Percentiles rank a stretch among this genome's conserved stretches.
phyloP scores from a whole-genome alignment of 2,797 vertebrate species.

The Lates japonicus region DNA sequence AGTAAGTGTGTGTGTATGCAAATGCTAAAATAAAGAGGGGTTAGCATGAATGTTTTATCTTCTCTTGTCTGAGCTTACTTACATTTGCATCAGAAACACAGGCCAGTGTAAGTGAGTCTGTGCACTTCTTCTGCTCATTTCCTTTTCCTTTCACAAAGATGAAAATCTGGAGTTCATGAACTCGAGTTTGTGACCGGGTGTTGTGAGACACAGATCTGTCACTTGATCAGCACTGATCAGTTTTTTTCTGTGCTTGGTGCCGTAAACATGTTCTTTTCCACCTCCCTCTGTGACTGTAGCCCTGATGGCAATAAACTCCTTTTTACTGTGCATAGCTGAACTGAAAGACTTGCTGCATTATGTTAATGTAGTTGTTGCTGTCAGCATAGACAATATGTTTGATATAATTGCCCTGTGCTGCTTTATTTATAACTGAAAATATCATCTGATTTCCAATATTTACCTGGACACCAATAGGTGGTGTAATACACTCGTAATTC shows the following conservation, averaged over 20 bases:
- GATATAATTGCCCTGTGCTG: conserved; percentile 6
- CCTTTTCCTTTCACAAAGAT: neutral
- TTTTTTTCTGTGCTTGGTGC: conserved; percentile 2
- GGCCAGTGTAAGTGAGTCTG: neutral
- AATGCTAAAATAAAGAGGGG: conserved; percentile 18
- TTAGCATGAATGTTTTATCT: neutral
- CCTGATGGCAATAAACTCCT: conserved; percentile 23
- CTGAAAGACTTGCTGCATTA: conserved; percentile 30
- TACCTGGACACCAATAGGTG: conserved; percentile 45
- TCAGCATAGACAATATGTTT: conserved; percentile 8
- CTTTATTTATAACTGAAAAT: conserved; percentile 16
- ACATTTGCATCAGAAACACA: conserved; percentile 52
- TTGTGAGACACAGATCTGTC: conserved; percentile 34
- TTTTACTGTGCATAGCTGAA: conserved; percentile 41
- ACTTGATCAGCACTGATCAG: conserved; percentile 35
- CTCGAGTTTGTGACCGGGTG: conserved; percentile 24
- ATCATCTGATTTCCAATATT: conserved; percentile 26
- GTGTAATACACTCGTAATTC: conserved; percentile 33
- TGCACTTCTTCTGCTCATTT: neutral
- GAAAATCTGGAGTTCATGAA: conserved; percentile 35
- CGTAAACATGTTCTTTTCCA: conserved; percentile 57
- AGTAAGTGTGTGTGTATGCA: conserved; percentile 14
- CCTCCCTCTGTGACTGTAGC: conserved; percentile 58
- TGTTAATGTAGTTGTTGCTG: conserved; percentile 29
- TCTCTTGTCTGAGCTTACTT: conserved; percentile 25